Evolutionary conservation across 2,888 invertebrate species (phyloP), one percentile per base, ranked within the genome.

Genomic region (Slavum lentiscoides): DNA sequence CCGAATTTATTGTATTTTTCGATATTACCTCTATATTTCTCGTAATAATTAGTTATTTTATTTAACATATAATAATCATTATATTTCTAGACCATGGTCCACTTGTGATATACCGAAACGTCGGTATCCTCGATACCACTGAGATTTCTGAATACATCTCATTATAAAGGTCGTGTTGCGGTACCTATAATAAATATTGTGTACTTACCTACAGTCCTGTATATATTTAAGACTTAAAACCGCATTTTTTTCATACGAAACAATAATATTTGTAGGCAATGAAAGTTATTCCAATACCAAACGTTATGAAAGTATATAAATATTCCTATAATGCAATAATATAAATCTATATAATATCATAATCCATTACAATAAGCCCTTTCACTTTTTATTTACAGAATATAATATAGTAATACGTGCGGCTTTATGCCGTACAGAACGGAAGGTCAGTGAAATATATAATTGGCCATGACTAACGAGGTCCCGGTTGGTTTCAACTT

Each of bases 401-500:
- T 39, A 66, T n/a, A 11, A 43, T 55, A 30, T 66, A 49, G 17
- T 17, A 55, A 55, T 55, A 19, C 21, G 17, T 5, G 37, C 39
- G 53, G 49, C 17, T n/a, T 74, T 64, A 74, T 17, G 55, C 64
- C 37, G 21, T 66, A 74, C 74, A 4, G 30, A 4, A 30, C 30
- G 55, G 53, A 55, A 74, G 74, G 74, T 66, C 64, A 43, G 17
- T 37, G 8, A 55, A 66, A 55, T 30, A 4, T 55, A 66, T 74
- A 74, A 74, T 74, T 74, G 74, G 74, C 74, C 74, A 74, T 74
- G 74, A 66, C 74, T 74, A 66, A 74, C 74, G 74, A 74, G 74
- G 74, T 74, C 55, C 37, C 13, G 39, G 55, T 58, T 4, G 30
- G 30, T 53, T 39, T 66, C 55, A 19, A 74, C 66, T 74, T 74